Evolutionary conservation across 2,797 vertebrate species (phyloP).

Genomic region (Nyctalus aviator): DNA sequence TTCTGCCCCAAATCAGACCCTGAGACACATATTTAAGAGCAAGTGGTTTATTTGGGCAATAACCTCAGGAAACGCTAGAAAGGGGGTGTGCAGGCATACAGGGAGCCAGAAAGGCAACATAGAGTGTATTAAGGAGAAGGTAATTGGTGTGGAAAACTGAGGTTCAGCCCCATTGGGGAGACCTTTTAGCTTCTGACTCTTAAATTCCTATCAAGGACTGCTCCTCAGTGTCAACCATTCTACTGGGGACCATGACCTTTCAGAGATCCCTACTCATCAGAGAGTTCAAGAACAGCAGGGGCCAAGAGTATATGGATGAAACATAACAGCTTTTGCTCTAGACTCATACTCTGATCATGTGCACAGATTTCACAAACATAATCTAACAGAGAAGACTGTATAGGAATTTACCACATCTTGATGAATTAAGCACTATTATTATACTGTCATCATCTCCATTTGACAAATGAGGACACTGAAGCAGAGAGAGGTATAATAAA

Average conservation of each 20-base stretch:
- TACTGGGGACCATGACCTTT: background rate
- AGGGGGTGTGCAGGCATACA: fast-evolving
- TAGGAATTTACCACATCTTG: background rate
- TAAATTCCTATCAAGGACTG: background rate
- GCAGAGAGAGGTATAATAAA: background rate
- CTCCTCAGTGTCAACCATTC: background rate
- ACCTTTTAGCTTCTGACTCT: background rate
- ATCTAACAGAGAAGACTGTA: background rate
- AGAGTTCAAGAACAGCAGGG: background rate
- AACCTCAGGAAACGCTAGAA: background rate
- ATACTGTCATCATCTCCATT: background rate
- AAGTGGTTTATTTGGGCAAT: background rate
- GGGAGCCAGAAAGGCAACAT: background rate
- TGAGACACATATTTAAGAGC: background rate
- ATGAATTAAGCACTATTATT: background rate
- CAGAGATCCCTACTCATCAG: background rate
- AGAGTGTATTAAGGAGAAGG: background rate
- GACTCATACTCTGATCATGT: background rate
- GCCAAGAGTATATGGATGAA: background rate
- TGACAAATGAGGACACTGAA: background rate
- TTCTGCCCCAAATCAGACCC: background rate
- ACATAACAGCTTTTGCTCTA: background rate
- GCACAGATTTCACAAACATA: background rate
- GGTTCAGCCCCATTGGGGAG: background rate
- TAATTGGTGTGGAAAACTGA: background rate